A percentile compares a stretch with the other conserved stretches of the same genome.
Conservation (phyloP, 2,113 vertebrate genomes). For the Onychorhynchus coronatus region DNA sequence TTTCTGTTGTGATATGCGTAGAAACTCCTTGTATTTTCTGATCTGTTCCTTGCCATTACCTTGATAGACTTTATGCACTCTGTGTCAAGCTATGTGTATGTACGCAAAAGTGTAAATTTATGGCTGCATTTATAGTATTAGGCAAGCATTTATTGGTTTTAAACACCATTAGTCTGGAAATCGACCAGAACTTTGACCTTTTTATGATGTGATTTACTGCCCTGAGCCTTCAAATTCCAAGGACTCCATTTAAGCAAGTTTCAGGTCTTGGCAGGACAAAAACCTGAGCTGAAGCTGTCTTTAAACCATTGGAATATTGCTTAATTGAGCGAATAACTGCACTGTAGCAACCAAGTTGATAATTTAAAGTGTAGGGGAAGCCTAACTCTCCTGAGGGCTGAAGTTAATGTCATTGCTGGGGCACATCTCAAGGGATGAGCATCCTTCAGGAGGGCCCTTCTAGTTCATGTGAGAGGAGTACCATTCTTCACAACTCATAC, state of each 20-base stretch:
- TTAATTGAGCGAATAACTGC: not conserved
- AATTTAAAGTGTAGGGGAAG: not conserved
- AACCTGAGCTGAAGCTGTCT: not conserved
- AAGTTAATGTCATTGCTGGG: not conserved
- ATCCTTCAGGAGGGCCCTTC: not conserved
- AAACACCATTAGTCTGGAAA: slow-evolving; percentile 77
- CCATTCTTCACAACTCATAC: not conserved
- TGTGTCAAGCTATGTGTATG: not conserved
- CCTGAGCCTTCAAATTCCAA: slow-evolving; percentile 67
- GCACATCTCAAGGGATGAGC: not conserved
- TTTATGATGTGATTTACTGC: slow-evolving; percentile 77
- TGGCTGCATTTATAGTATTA: slow-evolving; percentile 70
- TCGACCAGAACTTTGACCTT: slow-evolving; percentile 75
- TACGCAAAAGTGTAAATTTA: slow-evolving; percentile 66
- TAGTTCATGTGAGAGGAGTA: not conserved
- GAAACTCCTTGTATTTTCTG: not conserved
- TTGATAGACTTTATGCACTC: not conserved
- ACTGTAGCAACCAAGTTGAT: not conserved
- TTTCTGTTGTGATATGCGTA: not conserved
- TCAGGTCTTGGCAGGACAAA: slow-evolving; percentile 49
- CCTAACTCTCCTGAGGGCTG: not conserved
- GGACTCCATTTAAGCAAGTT: slow-evolving; percentile 53
- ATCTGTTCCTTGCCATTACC: not conserved
- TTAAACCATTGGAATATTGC: not conserved
- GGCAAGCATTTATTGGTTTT: slow-evolving; percentile 76